phyloP scores from a whole-genome alignment of 1,140 invertebrate genomes.

The Drosophila arawakana region DNA sequence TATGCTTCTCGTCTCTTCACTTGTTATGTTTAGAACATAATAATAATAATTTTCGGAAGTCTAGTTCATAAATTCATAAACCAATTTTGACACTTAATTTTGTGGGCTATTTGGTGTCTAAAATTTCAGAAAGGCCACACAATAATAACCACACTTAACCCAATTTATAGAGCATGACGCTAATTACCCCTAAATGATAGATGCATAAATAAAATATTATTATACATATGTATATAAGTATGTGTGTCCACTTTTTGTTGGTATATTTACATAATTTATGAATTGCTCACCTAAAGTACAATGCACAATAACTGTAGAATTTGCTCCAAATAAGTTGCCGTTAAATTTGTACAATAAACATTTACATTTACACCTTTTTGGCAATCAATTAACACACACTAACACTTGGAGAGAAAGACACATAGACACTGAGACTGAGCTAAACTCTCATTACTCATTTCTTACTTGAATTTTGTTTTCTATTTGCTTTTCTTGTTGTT shows the following conservation, averaged over 20 bases:
- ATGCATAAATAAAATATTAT: conserved; percentile 18
- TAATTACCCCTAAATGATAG: conserved; percentile 70
- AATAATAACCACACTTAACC: conserved; percentile 71
- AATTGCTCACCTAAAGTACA: conserved; percentile 59
- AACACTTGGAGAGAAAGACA: background rate
- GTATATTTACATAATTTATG: conserved; percentile 37
- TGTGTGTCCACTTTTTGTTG: background rate
- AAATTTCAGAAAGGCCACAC: conserved; percentile 35
- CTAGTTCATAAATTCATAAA: conserved; percentile 16
- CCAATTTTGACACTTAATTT: conserved; percentile 32
- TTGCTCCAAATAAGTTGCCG: conserved; percentile 63
- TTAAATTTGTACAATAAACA: conserved; percentile 58
- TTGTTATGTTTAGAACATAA: background rate
- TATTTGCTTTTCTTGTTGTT: conserved; percentile 29
- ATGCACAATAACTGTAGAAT: conserved; percentile 31
- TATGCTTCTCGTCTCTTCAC: background rate
- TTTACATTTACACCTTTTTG: conserved; percentile 50
- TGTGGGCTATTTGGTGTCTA: conserved; percentile 2
- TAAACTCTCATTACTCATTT: conserved; percentile 57
- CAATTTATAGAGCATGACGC: conserved; percentile 78
- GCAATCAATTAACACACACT: conserved; percentile 73
- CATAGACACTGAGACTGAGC: conserved; percentile 6
- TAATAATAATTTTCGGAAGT: background rate
- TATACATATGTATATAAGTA: background rate
- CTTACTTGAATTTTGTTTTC: conserved; percentile 46